Base-by-base conservation (phyloP, 2,797 vertebrate species). In the Monodelphis domestica region DNA sequence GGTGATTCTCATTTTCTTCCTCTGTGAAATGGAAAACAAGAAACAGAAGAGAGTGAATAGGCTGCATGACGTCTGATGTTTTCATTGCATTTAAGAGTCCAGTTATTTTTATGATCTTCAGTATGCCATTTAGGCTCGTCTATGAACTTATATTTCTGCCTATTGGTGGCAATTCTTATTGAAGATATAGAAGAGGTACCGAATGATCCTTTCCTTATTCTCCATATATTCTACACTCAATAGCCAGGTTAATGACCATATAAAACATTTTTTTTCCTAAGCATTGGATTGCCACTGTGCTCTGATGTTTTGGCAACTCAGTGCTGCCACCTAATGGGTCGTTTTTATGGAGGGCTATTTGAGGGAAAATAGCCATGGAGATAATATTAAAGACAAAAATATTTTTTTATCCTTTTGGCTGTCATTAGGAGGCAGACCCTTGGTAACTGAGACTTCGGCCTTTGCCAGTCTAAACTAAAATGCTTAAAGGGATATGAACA, bases 311-410 rank as follows among this genome's bases (percentile, higher is more conserved):
- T 57, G 24, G 88, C 56, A 84, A 93, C 93, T 91, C 93, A 30
- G 96, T 97, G 95, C 97, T 98, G 98, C 98, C 97, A 97, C 92
- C 98, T 98, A 94, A 94, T 97, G 98, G 97, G 30, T 10, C 15
- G 53, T 56, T 78, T 88, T 91, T 88, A 24, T 5, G 11, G 45
- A 59, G 7, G 5, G 10, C 59, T 59, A 29, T 87, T 87, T 45
- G 51, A 53, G 28, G 51, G 51, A 0, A 88, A 53, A 88, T 53
- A 88, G 26, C 45, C 29, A 17, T 52, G 70, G 21, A 78, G 70
- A 78, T 15, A n/a, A 5, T 6, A 0, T 30, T 57, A 63, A 63
- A 63, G 59, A 38, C 12, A 63, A 63, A 63, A 5, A 30, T 57
- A 30, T 17, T 30, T 17, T 30, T 70, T 2, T 26, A 26, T 45